Evolutionary conservation across 2,888 invertebrate genomes (phyloP).

Genomic region (Neelides folsomi): DNA sequence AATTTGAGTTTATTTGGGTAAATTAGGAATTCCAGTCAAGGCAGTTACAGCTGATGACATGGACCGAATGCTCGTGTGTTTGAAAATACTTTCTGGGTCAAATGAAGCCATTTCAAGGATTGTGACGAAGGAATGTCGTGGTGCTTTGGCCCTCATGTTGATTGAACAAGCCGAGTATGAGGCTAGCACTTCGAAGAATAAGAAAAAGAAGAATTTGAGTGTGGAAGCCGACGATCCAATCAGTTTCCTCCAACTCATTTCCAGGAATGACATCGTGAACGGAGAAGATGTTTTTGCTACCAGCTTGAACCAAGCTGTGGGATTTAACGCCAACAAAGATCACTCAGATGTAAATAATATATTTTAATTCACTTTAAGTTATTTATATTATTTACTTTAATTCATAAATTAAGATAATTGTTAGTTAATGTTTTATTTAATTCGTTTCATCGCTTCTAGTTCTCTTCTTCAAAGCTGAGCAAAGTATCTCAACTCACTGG

Average conservation of each 20-base stretch:
- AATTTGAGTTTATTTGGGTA: not conserved
- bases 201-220: constrained; percentile 52
- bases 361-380: not conserved
- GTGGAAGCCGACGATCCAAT: constrained; percentile 81
- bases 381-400: constrained; percentile 5
- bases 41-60: constrained; percentile 91
- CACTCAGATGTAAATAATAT: constrained; percentile 36
- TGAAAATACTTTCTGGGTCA: constrained; percentile 57
- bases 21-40: constrained; percentile 40
- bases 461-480: constrained; percentile 45
- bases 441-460: constrained; percentile 10
- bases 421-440: not conserved
- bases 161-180: constrained; percentile 62
- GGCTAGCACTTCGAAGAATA: constrained; percentile 46
- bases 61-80: constrained; percentile 72
- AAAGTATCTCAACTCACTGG: constrained; percentile 92
- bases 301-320: constrained; percentile 76
- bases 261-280: constrained; percentile 50
- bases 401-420: not conserved
- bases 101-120: constrained; percentile 44
- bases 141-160: constrained; percentile 69
- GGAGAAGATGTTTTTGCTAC: constrained; percentile 82
- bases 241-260: constrained; percentile 60
- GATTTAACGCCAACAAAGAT: constrained; percentile 44
- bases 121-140: constrained; percentile 60